These are phyloP conservation scores for Aptenodytes forsteri DNA, from an alignment of 2,113 vertebrate genomes.

Conservation along the genomic window DNA sequence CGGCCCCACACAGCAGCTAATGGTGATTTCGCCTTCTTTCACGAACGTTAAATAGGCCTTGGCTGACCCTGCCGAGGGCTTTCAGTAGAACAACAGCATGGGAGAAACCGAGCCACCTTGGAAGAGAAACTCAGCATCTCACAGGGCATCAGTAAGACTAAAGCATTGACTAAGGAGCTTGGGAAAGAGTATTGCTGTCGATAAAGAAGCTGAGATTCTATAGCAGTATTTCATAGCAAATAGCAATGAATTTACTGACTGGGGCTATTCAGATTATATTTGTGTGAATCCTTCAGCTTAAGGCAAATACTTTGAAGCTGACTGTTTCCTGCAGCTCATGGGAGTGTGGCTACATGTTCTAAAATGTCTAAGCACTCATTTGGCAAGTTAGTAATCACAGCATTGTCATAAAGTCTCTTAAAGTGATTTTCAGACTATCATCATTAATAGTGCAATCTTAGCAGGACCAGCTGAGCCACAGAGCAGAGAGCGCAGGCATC, in stretches of 20 bases:
- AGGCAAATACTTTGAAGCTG: slow-evolving; percentile 63
- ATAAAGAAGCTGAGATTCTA: neutral
- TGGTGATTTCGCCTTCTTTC: slow-evolving; percentile 33
- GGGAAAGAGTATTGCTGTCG: neutral
- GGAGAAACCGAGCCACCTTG: slow-evolving; percentile 17
- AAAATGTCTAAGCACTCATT: slow-evolving; percentile 32
- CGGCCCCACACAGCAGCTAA: slow-evolving; percentile 33
- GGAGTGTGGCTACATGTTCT: slow-evolving; percentile 47
- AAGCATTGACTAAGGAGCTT: slow-evolving; percentile 30
- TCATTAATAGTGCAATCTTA: slow-evolving; percentile 47
- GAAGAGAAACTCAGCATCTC: slow-evolving; percentile 20
- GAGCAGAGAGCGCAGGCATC: slow-evolving; percentile 17
- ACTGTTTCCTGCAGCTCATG: slow-evolving; percentile 19
- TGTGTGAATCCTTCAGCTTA: slow-evolving; percentile 38
- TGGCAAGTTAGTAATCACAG: slow-evolving; percentile 45
- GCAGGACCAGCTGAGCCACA: slow-evolving; percentile 37
- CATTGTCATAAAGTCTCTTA: slow-evolving; percentile 22
- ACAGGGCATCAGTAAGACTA: neutral
- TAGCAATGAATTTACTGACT: slow-evolving; percentile 17
- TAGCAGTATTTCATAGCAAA: slow-evolving; percentile 14
- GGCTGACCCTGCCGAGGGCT: slow-evolving; percentile 34
- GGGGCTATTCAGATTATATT: neutral
- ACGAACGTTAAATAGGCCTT: slow-evolving; percentile 14
- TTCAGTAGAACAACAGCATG: slow-evolving; percentile 29
- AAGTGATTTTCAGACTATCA: slow-evolving; percentile 56